Conservation (phyloP, 2,797 vertebrate genomes). For the Cheirogaleus major region DNA sequence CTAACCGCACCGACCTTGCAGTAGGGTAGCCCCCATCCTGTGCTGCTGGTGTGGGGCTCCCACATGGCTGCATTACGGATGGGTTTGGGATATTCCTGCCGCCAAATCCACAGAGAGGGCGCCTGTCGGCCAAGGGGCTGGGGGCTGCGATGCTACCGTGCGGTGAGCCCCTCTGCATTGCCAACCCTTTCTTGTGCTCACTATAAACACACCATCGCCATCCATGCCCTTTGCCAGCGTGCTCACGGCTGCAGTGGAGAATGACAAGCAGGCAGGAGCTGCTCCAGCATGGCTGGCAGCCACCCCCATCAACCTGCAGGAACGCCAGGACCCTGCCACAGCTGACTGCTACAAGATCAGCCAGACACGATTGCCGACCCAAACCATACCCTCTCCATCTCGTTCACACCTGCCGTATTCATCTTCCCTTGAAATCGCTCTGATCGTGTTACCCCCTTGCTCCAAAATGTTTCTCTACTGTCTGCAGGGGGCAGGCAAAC, state of each 20-base stretch:
- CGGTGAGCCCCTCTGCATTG: neutral
- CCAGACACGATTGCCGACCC: rapidly evolving
- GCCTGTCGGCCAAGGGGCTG: rapidly evolving
- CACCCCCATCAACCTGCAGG: neutral
- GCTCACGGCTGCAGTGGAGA: neutral
- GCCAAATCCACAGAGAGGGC: neutral
- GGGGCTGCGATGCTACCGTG: neutral
- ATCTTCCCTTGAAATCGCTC: neutral
- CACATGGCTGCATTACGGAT: no score
- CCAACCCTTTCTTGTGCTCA: neutral
- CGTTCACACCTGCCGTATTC: neutral
- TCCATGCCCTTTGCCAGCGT: no score
- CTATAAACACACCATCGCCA: rapidly evolving
- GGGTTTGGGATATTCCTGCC: neutral
- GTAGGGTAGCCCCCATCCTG: neutral
- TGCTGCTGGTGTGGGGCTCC: neutral
- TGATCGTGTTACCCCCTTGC: neutral
- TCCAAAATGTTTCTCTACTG: neutral
- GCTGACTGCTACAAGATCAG: rapidly evolving
- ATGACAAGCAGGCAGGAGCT: neutral
- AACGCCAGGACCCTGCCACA: rapidly evolving
- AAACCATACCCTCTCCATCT: neutral
- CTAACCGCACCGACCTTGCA: neutral
- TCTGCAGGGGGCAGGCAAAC: neutral
- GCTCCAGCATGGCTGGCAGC: rapidly evolving